Base-by-base conservation (phyloP, 2,113 vertebrate species). In the Hymenochirus boettgeri region DNA sequence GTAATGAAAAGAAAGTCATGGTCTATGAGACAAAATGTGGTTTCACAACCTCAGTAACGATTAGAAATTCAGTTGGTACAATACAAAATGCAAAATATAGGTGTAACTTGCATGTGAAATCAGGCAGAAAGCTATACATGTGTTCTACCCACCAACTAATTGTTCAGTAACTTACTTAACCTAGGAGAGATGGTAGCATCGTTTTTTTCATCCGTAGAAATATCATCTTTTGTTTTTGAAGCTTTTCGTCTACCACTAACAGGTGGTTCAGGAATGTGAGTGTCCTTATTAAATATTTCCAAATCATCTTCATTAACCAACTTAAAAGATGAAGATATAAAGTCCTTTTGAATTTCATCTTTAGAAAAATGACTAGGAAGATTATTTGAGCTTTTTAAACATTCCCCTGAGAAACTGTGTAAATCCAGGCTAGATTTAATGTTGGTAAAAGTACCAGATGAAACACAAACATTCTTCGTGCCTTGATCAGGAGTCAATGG, bases 181-280 rank as follows among this genome's bases (percentile, higher is more conserved):
- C 60, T 11, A 45, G 51, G 1, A 0, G 65, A 62, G 47, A 50
- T 69, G 60, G 72, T 2, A 3, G 73, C 74, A 6, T 61, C 69
- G 2, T 59, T 57, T 3, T 64, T 65, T 58, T 42, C 1, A 2
- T 66, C 26, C 60, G 70, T 71, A 25, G 73, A 54, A 15, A 31
- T 55, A 0, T 72, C 70, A 25, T 74, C 82, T 74, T 61, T 82
- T 1, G 35, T 24, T 29, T 27, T 67, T 13, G 73, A 70, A 2
- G 78, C 85, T 46, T 87, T 85, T 76, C 91, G 89, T 73, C 91
- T 89, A 48, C 90, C 91, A 13, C 89, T 91, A 3, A 76, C 0
- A 35, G 90, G 89, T 12, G 72, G 55, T 61, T 89, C 89, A 1
- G 8, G 62, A 4, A 54, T 65, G 52, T 37, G 59, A 51, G 33